phyloP scores from a whole-genome alignment of 2,888 invertebrate genomes.

The Melanargia galathea region DNA sequence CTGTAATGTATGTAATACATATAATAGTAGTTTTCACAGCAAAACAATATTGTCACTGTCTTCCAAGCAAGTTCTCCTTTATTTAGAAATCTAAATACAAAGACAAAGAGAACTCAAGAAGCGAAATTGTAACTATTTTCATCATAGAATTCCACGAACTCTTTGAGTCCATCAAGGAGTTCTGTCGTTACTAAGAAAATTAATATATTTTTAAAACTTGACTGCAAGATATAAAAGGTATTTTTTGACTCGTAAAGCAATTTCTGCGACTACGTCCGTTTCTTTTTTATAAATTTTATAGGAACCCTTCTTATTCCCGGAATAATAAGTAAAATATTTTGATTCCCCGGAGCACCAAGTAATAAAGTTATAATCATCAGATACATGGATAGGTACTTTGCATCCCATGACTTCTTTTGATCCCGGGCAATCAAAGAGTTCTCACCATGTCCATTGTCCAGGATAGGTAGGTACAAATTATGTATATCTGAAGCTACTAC shows the following conservation, averaged over 20 bases:
- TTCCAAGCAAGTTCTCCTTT: neutral
- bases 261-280: neutral
- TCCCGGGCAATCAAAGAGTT: no score
- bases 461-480: no score
- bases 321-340: no score
- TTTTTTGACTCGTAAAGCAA: neutral
- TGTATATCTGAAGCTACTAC: no score
- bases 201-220: neutral
- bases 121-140: neutral
- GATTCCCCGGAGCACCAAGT: no score
- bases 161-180: neutral
- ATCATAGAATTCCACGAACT: constrained; percentile 1
- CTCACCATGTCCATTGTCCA: no score
- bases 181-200: neutral
- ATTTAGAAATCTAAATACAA: neutral
- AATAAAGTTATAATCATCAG: no score
- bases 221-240: neutral
- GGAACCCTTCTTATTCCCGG: no score
- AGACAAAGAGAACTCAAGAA: neutral
- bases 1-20: no score
- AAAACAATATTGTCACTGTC: neutral
- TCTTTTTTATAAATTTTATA: no score
- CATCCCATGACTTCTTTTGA: no score
- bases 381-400: no score
- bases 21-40: neutral